phyloP scores from a whole-genome alignment of 2,797 vertebrate genomes.

The Melanotaenia boesemani region DNA sequence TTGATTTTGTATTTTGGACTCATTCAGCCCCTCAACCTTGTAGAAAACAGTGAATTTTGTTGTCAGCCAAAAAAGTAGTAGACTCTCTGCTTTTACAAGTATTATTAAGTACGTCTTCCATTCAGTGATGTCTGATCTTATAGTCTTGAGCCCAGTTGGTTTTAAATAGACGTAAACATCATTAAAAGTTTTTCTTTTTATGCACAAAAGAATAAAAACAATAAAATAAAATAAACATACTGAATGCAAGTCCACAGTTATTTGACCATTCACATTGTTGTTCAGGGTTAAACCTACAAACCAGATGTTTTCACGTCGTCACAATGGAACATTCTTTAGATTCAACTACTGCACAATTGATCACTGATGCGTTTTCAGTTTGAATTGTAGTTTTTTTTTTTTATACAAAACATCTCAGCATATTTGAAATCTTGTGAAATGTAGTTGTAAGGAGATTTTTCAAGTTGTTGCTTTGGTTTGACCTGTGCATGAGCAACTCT shows the following conservation, averaged over 20 bases:
- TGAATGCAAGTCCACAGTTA: neutral
- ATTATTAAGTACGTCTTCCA: slow-evolving; percentile 4
- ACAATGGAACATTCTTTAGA: neutral
- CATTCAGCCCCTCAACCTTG: slow-evolving; percentile 9
- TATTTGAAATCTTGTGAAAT: neutral
- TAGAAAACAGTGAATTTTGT: slow-evolving; percentile 11
- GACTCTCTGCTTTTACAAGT: slow-evolving; percentile 3
- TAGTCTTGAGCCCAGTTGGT: neutral
- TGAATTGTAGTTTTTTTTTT: neutral
- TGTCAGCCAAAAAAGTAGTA: slow-evolving; percentile 16
- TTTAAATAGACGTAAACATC: neutral
- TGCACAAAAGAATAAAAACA: neutral
- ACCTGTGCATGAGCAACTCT: neutral
- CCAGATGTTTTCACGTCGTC: neutral
- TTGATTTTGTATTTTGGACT: slow-evolving; percentile 11
- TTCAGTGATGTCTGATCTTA: neutral
- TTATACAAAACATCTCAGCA: neutral
- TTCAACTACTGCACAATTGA: neutral
- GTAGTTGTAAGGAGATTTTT: too few species aligned
- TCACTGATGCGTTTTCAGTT: neutral
- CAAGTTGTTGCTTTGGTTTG: neutral
- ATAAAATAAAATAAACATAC: too few species aligned
- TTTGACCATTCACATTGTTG: neutral
- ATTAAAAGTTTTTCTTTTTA: neutral
- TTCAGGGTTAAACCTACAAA: neutral